phyloP scores from a whole-genome alignment of 2,888 invertebrate species.

The Cremastobaeus sp. region DNA sequence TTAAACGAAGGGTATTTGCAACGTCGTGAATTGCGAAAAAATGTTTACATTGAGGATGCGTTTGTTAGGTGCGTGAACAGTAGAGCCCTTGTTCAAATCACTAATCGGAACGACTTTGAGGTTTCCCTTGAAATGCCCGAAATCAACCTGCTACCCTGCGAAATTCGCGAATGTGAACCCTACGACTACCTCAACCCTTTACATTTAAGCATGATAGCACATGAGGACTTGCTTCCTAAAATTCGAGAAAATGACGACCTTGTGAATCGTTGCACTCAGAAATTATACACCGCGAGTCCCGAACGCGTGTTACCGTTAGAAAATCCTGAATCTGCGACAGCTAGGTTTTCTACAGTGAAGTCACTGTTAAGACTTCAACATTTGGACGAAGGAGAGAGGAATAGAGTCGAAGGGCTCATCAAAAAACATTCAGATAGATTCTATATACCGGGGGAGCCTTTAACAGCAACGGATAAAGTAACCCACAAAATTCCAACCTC shows the following conservation, averaged over 20 bases:
- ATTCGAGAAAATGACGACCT: too few relatives aligned
- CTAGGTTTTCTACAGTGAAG: too few relatives aligned
- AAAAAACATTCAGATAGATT: background rate
- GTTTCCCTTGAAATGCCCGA: too few relatives aligned
- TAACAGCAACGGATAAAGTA: background rate
- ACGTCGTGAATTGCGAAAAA: background rate
- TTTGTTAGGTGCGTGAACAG: background rate
- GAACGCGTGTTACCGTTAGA: too few relatives aligned
- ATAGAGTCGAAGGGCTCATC: slow-evolving; percentile 1
- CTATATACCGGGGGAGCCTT: slow-evolving; percentile 13
- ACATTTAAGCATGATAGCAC: too few relatives aligned
- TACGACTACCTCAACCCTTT: too few relatives aligned
- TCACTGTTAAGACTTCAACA: slow-evolving; percentile 8
- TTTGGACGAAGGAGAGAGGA: background rate
- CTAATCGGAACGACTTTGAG: background rate
- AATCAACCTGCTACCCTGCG: background rate
- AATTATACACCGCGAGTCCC: too few relatives aligned
- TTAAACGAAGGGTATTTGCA: background rate
- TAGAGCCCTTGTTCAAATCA: background rate
- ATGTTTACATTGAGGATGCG: slow-evolving; percentile 3
- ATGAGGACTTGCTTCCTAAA: too few relatives aligned
- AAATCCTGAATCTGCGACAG: too few relatives aligned
- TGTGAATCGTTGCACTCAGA: too few relatives aligned
- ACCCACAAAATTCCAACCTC: slow-evolving; percentile 18
- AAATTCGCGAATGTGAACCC: background rate